Percentiles rank a stretch among this genome's conserved stretches.
Evolutionary conservation across 2,113 vertebrate species (phyloP).

Genomic region (Urocitellus parryii): DNA sequence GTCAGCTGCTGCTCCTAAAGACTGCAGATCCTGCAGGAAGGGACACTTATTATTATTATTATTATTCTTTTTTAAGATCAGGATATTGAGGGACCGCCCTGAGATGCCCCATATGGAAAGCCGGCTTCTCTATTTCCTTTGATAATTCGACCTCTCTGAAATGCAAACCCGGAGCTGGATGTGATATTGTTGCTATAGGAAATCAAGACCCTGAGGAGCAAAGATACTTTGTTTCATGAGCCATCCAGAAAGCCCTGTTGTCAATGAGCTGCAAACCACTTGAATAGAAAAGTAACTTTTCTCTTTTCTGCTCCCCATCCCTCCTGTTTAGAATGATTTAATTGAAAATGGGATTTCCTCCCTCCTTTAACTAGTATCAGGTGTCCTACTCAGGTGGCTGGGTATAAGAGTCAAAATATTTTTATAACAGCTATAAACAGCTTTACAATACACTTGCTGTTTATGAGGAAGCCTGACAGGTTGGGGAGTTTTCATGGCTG

Average conservation of each 20-base stretch:
- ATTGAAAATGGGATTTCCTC: conserved; percentile 67
- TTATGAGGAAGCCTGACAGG: conserved; percentile 34
- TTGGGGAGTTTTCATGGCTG: conserved; percentile 37
- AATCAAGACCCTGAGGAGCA: conserved; percentile 64
- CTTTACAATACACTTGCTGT: conserved; percentile 78
- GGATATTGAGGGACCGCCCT: not conserved
- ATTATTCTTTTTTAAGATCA: not conserved
- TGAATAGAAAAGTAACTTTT: conserved; percentile 48
- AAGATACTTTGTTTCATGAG: not conserved
- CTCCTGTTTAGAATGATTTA: conserved; percentile 55
- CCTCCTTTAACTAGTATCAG: conserved; percentile 63
- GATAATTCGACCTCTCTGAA: not conserved
- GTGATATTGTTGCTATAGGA: not conserved
- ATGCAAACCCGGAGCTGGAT: conserved; percentile 3
- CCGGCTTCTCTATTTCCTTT: not conserved
- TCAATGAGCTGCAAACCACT: conserved; percentile 33
- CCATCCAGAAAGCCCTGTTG: conserved; percentile 58
- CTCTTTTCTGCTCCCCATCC: conserved; percentile 39
- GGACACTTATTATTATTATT: too few relatives aligned
- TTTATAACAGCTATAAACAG: conserved; percentile 81
- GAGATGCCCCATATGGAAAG: not conserved
- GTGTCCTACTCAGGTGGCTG: conserved; percentile 72
- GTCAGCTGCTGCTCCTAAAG: not conserved
- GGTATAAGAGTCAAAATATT: conserved; percentile 82
- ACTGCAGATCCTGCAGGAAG: not conserved